phyloP scores from a whole-genome alignment of 1,140 invertebrate species.

The Protaetia brevitarsis region DNA sequence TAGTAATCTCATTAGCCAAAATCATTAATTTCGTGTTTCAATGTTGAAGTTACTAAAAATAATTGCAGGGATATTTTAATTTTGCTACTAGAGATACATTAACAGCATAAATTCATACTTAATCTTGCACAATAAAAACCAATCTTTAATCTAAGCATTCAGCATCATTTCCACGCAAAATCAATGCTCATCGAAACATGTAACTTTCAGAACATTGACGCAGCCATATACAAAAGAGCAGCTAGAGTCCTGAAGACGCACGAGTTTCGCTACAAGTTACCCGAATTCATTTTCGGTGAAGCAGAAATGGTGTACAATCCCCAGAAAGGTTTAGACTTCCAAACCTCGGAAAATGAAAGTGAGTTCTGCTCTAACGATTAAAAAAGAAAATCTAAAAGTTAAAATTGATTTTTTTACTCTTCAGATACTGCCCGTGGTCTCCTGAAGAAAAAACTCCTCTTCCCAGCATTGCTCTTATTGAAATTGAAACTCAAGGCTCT shows the following conservation, averaged over 20 bases:
- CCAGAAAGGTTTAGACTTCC: constrained; percentile 63
- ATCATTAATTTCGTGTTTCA: too few species aligned
- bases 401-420: constrained; percentile 49
- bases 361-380: constrained; percentile 32
- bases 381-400: constrained; percentile 20
- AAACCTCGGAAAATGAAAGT: constrained; percentile 53
- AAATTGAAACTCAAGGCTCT: constrained; percentile 81
- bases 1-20: too few species aligned
- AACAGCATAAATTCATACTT: too few species aligned
- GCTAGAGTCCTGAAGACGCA: constrained; percentile 66
- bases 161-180: not conserved
- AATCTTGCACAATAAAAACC: too few species aligned
- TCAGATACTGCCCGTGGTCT: constrained; percentile 48
- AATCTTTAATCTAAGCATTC: not conserved
- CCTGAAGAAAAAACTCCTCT: constrained; percentile 76
- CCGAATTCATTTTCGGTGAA: constrained; percentile 67
- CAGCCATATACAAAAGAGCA: constrained; percentile 68
- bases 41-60: too few species aligned
- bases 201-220: constrained; percentile 62
- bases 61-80: too few species aligned
- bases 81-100: too few species aligned
- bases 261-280: constrained; percentile 66
- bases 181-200: not conserved
- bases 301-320: constrained; percentile 66
- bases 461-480: constrained; percentile 72